A percentile compares a stretch with the other conserved stretches of the same genome.
Evolutionary conservation across 2,888 invertebrate genomes (phyloP).

Genomic region (Drosophila melanosoma): DNA sequence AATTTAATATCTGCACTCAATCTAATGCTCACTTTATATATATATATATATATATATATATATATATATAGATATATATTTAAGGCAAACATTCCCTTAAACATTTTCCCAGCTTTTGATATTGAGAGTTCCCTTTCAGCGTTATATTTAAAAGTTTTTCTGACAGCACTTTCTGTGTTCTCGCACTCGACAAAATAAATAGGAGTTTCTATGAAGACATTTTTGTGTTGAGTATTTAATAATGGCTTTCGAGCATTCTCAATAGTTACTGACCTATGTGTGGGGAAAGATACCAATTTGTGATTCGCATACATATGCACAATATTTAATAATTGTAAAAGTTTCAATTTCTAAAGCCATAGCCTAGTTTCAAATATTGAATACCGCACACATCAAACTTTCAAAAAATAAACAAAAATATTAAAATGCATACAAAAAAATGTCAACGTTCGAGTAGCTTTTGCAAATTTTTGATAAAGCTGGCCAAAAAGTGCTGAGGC

Average conservation of each 20-base stretch:
- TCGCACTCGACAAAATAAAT: conserved; percentile 13
- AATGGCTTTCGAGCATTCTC: neutral
- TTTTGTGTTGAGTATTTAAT: neutral
- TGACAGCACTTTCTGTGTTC: conserved; percentile 24
- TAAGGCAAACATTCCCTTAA: neutral
- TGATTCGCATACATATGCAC: neutral
- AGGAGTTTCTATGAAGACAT: neutral
- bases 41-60: too few species aligned
- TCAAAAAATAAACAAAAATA: conserved; percentile 15
- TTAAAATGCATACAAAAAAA: conserved; percentile 51
- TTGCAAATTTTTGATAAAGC: conserved; percentile 50
- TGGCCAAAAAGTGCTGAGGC: conserved; percentile 31
- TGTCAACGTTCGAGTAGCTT: conserved; percentile 69
- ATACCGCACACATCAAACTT: conserved; percentile 54
- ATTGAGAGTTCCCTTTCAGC: neutral
- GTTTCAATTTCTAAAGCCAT: conserved; percentile 1
- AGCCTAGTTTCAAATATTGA: conserved; percentile 24
- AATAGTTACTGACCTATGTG: conserved; percentile 10
- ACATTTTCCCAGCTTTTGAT: neutral
- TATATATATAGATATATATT: neutral
- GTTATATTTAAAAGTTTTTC: conserved; percentile 16
- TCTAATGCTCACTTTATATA: neutral
- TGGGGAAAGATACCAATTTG: neutral
- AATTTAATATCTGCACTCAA: neutral
- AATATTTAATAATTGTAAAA: conserved; percentile 32